Base-by-base conservation (phyloP, 2,888 invertebrate species). In the Podotricha telesiphe region DNA sequence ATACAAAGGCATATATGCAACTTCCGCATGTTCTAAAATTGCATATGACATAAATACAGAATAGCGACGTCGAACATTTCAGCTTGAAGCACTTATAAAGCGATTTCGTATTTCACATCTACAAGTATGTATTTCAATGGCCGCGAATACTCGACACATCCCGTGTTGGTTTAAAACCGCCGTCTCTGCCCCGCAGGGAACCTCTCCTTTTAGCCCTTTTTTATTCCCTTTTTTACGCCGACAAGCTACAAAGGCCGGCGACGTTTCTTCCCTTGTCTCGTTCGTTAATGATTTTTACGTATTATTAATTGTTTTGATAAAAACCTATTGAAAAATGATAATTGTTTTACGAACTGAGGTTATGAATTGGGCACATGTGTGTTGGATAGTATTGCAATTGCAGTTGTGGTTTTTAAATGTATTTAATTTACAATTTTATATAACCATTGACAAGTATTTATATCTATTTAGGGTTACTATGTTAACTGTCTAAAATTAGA, bases 231-330 rank as follows among this genome's bases (percentile, higher is more conserved):
- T 82, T 81, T 86, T 86, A 82, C 80, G 77, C 82, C 82, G 80
- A 86, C 86, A 86, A 80, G 84, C 81, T 86, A 87, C 88, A 89
- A 91, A 90, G 85, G 88, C 87, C 87, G 84, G 91, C 92, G 86
- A 93, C 91, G 89, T 89, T 90, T 91, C 91, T 91, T 89, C 91
- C 86, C 88, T 82, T 87, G 90, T 91, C 88, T 88, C 84, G 86
- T 82, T 84, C 82, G 86, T 90, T 93, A 93, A 93, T 92, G 93
- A 92, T 91, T 91, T 91, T 90, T 88, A 90, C 89, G 90, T 86
- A 89, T 91, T 92, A 93, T 92, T 92, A 93, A 93, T 92, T 89
- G 89, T 88, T 81, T 82, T 62, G 45, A 87, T 88, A 88, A 86
- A 87, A 88, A 86, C 77, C 84, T 87, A 91, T 90, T 91, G 88